Percentiles rank a stretch among this genome's conserved stretches.
phyloP scores from a whole-genome alignment of 2,797 vertebrate species.

The Manis pentadactyla region DNA sequence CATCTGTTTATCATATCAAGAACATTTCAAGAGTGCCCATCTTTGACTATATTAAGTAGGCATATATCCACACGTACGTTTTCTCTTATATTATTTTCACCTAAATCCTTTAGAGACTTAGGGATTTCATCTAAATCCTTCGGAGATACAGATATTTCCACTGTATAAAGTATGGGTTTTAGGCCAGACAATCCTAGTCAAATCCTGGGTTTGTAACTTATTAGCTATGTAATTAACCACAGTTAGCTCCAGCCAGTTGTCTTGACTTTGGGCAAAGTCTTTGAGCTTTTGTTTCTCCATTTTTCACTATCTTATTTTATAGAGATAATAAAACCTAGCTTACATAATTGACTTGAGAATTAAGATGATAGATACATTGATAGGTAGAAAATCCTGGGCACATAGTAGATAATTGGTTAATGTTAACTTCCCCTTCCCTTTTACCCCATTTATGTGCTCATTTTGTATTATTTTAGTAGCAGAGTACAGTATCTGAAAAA shows the following conservation, averaged over 20 bases:
- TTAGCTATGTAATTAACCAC: constrained; percentile 48
- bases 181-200: neutral
- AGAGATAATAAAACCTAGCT: neutral
- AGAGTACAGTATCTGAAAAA: constrained; percentile 5
- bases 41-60: neutral
- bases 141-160: neutral
- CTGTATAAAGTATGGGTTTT: neutral
- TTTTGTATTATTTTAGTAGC: neutral
- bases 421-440: neutral
- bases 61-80: neutral
- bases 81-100: neutral
- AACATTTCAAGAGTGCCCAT: constrained; percentile 33
- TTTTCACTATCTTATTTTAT: neutral
- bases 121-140: neutral
- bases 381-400: neutral
- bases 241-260: constrained; percentile 8
- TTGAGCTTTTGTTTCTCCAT: constrained; percentile 50
- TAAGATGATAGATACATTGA: neutral
- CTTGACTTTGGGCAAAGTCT: neutral
- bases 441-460: neutral
- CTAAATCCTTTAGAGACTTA: neutral
- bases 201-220: constrained; percentile 38
- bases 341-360: neutral
- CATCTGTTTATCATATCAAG: constrained; percentile 46
- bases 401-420: neutral